Evolutionary conservation across 2,888 invertebrate genomes (phyloP).

Genomic region (Orgyia antiqua): DNA sequence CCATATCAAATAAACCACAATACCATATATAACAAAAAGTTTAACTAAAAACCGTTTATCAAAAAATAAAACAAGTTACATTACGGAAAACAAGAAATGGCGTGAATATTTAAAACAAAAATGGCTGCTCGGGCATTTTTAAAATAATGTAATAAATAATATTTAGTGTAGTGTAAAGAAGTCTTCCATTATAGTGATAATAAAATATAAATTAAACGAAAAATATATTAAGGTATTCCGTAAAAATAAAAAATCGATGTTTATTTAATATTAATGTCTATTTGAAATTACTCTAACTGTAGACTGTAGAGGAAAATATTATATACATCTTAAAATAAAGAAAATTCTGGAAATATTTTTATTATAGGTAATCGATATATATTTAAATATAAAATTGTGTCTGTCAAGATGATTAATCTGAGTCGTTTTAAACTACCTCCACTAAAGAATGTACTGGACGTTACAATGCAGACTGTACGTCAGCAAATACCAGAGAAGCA

Average conservation of each 20-base stretch:
- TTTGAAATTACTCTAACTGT: too few species aligned
- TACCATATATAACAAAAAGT: conserved; percentile 17
- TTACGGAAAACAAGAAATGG: conserved; percentile 21
- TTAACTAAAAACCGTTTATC: conserved; percentile 19
- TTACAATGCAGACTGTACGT: conserved; percentile 89
- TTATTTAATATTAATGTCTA: too few species aligned
- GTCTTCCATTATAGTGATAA: conserved; percentile 62
- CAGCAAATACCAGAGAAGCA: conserved; percentile 86
- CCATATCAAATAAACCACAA: conserved; percentile 25
- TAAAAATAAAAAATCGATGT: too few species aligned
- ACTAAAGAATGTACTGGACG: conserved; percentile 86
- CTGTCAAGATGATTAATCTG: conserved; percentile 53
- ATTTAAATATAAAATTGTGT: too few species aligned
- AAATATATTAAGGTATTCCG: too few species aligned
- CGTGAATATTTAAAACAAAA: conserved; percentile 25
- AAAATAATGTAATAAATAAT: conserved; percentile 42
- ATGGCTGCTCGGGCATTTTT: conserved; percentile 52
- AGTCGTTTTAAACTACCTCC: conserved; percentile 84
- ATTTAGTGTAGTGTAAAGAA: conserved; percentile 55
- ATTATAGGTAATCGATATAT: too few species aligned
- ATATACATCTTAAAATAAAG: too few species aligned
- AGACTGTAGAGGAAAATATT: too few species aligned
- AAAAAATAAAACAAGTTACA: conserved; percentile 13
- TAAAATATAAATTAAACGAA: conserved; percentile 12
- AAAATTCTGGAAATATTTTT: too few species aligned